Evolutionary conservation across 2,888 invertebrate genomes (phyloP).

Genomic region (Sthenelais limicola): DNA sequence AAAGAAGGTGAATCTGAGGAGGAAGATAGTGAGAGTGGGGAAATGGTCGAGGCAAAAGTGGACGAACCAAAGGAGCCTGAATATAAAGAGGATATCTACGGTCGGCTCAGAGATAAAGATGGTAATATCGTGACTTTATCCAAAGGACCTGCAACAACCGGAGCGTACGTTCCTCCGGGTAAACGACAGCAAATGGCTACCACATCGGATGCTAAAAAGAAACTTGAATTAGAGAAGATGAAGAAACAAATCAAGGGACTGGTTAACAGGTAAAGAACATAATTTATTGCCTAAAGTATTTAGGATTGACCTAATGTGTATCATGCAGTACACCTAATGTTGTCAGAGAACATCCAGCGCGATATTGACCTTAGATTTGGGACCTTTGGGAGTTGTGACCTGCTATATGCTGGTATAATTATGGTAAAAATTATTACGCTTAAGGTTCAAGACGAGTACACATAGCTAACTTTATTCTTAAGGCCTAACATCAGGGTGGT

Average conservation of each 20-base stretch:
- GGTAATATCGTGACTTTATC: constrained; percentile 80
- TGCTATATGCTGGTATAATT: too few relatives aligned
- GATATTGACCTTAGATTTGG: too few relatives aligned
- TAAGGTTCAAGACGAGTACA: too few relatives aligned
- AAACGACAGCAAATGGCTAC: constrained; percentile 77
- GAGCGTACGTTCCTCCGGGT: constrained; percentile 88
- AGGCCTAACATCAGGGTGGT: too few relatives aligned
- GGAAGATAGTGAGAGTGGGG: constrained; percentile 16
- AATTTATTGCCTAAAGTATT: constrained; percentile 2
- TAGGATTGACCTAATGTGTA: too few relatives aligned
- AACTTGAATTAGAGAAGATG: constrained; percentile 78
- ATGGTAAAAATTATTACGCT: too few relatives aligned
- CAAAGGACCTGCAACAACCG: constrained; percentile 57
- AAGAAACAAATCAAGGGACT: constrained; percentile 89
- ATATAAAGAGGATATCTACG: constrained; percentile 89
- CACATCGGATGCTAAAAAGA: constrained; percentile 68
- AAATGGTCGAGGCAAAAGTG: constrained; percentile 16
- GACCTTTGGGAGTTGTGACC: too few relatives aligned
- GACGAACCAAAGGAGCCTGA: not conserved
- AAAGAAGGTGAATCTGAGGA: constrained; percentile 32
- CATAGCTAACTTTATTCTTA: too few relatives aligned
- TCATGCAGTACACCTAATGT: too few relatives aligned
- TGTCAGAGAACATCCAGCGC: too few relatives aligned
- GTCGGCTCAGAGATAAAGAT: constrained; percentile 84
- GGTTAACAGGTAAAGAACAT: constrained; percentile 78